Base-by-base conservation (phyloP, 1,140 invertebrate genomes). In the Formica selysi region DNA sequence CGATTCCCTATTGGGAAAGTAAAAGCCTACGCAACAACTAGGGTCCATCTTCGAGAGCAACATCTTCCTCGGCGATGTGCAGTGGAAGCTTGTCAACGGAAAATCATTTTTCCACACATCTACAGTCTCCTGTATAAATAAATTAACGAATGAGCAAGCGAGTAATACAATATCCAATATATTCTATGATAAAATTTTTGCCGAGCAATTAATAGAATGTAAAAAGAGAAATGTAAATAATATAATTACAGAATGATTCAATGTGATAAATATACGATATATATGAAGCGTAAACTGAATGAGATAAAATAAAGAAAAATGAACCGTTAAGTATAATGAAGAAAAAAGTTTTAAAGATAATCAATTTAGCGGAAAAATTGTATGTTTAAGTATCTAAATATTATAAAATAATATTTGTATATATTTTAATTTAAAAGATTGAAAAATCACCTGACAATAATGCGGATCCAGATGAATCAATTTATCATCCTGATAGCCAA, bases 381-480 rank as follows among this genome's bases (percentile, higher is more conserved):
- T 11, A 67, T 16, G 7, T 44, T 62, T 79, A 48, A 11, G 5
- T 22, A 64, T 22, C 11, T 79, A 11, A 19, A 79, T 6, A 26
- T 54, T 8, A 32, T 32, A 11, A 64, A n/a, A 3, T n/a, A 51
- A 74, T 36, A n/a, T 22, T 38, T 59, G 32, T 32, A 6, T 8
- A 44, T 48, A n/a, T 38, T 44, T 19, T 0, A 48, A 48, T 36
- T 13, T 29, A 10, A 78, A 29, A 29, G 32, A 32, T 19, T n/a
- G 19, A 65, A 78, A 22, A 22, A 13, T 1, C 54, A 80, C 76
- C 32, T 99, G 98, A 92, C 98, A 98, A 90, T 98, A 98, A 95
- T 99, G 98, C 13, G 98, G 98, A 95, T 99, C 98, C 84, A 99
- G 94, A 94, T 98, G 98, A 91, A 99, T 98, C 64, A 99, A 94